Base-by-base conservation (phyloP, 2,888 invertebrate species). In the Coelinius sp. region DNA sequence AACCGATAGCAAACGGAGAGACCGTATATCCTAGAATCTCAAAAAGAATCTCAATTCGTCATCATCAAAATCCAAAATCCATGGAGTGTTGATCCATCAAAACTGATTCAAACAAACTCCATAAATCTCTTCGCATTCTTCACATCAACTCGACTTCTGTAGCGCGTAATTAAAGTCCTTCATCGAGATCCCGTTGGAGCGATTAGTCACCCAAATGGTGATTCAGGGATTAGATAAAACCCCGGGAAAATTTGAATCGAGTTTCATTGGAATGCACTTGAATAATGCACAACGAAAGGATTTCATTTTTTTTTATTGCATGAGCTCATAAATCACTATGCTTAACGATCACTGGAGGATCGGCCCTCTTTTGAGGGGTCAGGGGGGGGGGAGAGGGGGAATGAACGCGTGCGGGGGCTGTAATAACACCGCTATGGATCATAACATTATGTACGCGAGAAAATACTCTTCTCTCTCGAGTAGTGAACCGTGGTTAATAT, bases 351-450 rank as follows among this genome's bases (percentile, higher is more conserved):
- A 27, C n/a, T 31, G 27, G 68, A 59, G 49, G 44, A 35, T 53
- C 56, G 71, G 69, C 35, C 46, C 65, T 24, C 25, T 69, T 49
- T 71, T 12, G 52, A 53, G 56, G 17, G 63, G 14, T 4, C 25
- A 63, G 38, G 53, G 12, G 7, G 22, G 6, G 52, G 20, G 53
- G 35, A 7, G 46, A 20, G 31, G 25, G 14, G 35, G 24, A 24
- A 12, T 68, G 69, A 53, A 66, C 71, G 65, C 63, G 56, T 63
- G 59, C 49, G 66, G 25, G 73, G 69, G 69, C 69, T 67, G 70
- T 71, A 71, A 72, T 74, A 72, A 74, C 63, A 66, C 67, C 64
- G 49, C 69, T 22, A 68, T 74, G 72, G 72, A 70, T 74, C 72
- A 74, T 72, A 49, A 49, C 44, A n/a, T 69, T 38, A n/a, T 17